phyloP scores from a whole-genome alignment of 2,888 invertebrate species.

The Arctia plantaginis region DNA sequence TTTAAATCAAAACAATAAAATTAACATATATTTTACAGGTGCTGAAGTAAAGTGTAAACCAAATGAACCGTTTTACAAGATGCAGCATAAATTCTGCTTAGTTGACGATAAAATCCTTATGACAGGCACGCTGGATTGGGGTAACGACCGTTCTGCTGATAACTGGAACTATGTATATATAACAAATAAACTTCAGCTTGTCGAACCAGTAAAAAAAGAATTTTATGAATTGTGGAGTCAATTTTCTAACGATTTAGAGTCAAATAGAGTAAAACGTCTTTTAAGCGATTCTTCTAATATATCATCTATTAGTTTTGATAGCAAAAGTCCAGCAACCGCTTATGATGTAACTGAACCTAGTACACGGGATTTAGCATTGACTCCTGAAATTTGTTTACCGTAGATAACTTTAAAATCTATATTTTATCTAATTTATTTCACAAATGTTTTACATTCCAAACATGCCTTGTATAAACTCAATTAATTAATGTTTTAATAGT shows the following conservation, averaged over 20 bases:
- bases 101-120: constrained; percentile 88
- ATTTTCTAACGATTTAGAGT: constrained; percentile 48
- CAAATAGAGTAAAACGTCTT: constrained; percentile 12
- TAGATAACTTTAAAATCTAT: constrained; percentile 38
- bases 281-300: background rate
- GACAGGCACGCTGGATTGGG: constrained; percentile 93
- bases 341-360: background rate
- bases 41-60: constrained; percentile 84
- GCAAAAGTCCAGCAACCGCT: background rate
- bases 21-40: constrained; percentile 75
- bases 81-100: constrained; percentile 93
- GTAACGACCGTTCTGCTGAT: constrained; percentile 89
- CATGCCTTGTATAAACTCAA: constrained; percentile 59
- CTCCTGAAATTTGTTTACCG: constrained; percentile 61
- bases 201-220: constrained; percentile 84
- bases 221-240: constrained; percentile 88
- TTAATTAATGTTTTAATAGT: constrained; percentile 48
- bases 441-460: constrained; percentile 72
- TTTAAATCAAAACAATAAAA: background rate
- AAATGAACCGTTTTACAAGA: constrained; percentile 76
- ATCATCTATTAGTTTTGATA: background rate
- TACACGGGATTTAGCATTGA: constrained; percentile 33
- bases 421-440: constrained; percentile 52
- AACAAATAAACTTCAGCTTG: constrained; percentile 85
- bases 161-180: constrained; percentile 91